Evolutionary conservation across 2,797 vertebrate genomes (phyloP), one percentile per base, ranked within the genome.

Genomic region (Cyprinella venusta): DNA sequence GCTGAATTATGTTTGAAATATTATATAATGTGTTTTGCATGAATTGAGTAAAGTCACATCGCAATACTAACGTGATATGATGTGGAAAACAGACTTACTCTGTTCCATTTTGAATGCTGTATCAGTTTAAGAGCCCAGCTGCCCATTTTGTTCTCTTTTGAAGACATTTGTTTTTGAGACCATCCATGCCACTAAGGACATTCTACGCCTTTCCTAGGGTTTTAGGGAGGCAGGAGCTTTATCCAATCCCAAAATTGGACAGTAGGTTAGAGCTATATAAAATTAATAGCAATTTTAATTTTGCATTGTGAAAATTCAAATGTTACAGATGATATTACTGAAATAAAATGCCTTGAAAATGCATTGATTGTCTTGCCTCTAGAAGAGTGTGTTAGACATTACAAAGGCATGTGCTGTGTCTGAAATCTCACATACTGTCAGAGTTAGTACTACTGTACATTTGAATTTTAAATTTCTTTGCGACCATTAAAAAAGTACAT

Each of bases 21-120:
- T 75, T 54, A 75, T 54, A 42, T 75, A 54, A 81, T 65, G 24
- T 50, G 48, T 65, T 81, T 65, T 52, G 42, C 21, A 63, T 71
- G 21, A 26, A 65, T 65, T 64, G 9, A 33, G 61, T 65, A 71
- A 80, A 75, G 59, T 42, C 45, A 67, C n/a, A 54, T 36, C 12
- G 1, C 33, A 67, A n/a, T 54, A 74, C 30, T 67, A 67, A 75
- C 16, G 2, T 67, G 61, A 65, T 38, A 40, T 72, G 42, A 74
- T 81, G 80, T 24, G 61, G 21, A 81, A 74, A 64, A 52, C 30
- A 81, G 26, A 71, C 40, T 71, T 48, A 24, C 38, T 54, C 38
- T 54, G 21, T 68, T 33, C 24, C 13, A 61, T 45, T 33, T 61
- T 71, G 71, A 18, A 54, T 52, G 16, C 24, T 45, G 16, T 64